Evolutionary conservation across 1,140 invertebrate species (phyloP), one percentile per base, ranked within the genome.

Genomic region (Augochlora pura): DNA sequence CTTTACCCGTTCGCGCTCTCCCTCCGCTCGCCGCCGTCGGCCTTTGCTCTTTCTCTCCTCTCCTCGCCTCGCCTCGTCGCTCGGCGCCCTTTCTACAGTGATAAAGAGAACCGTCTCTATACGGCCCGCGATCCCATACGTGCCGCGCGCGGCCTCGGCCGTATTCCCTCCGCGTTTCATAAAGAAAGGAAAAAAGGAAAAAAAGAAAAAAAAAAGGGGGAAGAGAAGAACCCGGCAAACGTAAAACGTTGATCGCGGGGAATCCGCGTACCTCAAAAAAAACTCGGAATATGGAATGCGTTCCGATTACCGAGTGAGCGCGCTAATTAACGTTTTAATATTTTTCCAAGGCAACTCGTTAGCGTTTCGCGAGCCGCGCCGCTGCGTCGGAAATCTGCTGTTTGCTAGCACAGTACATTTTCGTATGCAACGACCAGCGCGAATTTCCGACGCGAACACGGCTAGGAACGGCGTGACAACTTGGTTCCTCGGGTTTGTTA

Each of bases 31-130:
- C 42, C 59, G 16, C 23, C 25, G 6, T 39, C 10, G 14, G 63
- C 12, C 16, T 67, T 16, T 54, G 9, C 66, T 54, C 38, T 32
- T 49, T 62, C 42, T 23, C 38, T 49, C 25, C 5, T 49, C 63
- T 54, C 32, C 38, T 49, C 25, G 1, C 57, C 63, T 54, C 32
- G 27, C 59, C 7, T 49, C 42, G 14, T n/a, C 27, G 49, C 23
- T 23, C 67, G 16, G 66, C 65, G 49, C 67, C 65, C 69, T 72
- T 63, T 42, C 63, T 32, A 38, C 23, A 27, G 25, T 8, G 23
- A 32, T 73, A 46, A 38, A 49, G 23, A 18, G 52, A 65, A 12
- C n/a, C 23, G 23, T 25, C n/a, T 25, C 10, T 59, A 25, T 10
- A 25, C n/a, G n/a, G n/a, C 23, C 21, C 39, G 21, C 21, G 23